Evolutionary conservation across 2,797 vertebrate genomes (phyloP).

Genomic region (Austrolebias charrua): DNA sequence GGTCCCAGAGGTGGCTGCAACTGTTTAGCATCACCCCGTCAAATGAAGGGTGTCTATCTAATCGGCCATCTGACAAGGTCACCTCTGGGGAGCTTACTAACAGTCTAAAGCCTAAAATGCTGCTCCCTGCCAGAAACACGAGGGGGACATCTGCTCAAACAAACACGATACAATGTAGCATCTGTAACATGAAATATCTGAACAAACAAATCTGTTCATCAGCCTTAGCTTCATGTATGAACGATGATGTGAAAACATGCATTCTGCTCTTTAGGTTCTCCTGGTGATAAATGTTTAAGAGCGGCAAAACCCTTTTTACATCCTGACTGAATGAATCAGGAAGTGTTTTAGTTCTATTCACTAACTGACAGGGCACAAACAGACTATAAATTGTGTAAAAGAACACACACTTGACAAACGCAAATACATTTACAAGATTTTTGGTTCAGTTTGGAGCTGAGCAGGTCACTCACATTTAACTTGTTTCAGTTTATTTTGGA

Average conservation of each 20-base stretch:
- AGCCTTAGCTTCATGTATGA: not conserved
- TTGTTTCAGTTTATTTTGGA: too few species aligned
- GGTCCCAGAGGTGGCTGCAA: slow-evolving; percentile 62
- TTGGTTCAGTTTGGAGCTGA: too few species aligned
- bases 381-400: too few species aligned
- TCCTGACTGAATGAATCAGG: too few species aligned
- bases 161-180: not conserved
- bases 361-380: too few species aligned
- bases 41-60: slow-evolving; percentile 75
- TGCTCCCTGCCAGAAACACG: slow-evolving; percentile 21
- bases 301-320: too few species aligned
- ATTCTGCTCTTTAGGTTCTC: too few species aligned
- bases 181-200: not conserved
- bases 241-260: not conserved
- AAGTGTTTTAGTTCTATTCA: too few species aligned
- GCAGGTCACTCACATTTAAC: too few species aligned
- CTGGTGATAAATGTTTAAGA: too few species aligned
- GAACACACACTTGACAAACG: too few species aligned
- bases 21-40: slow-evolving; percentile 77
- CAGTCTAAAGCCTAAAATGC: slow-evolving; percentile 36
- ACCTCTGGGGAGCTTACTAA: slow-evolving; percentile 53
- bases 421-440: too few species aligned
- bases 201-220: slow-evolving; percentile 1
- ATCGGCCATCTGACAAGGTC: slow-evolving; percentile 76
- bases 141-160: slow-evolving; percentile 12